A percentile compares a stretch with the other conserved stretches of the same genome.
Evolutionary conservation across 2,888 invertebrate species (phyloP).

Genomic region (Eilema sororculum): DNA sequence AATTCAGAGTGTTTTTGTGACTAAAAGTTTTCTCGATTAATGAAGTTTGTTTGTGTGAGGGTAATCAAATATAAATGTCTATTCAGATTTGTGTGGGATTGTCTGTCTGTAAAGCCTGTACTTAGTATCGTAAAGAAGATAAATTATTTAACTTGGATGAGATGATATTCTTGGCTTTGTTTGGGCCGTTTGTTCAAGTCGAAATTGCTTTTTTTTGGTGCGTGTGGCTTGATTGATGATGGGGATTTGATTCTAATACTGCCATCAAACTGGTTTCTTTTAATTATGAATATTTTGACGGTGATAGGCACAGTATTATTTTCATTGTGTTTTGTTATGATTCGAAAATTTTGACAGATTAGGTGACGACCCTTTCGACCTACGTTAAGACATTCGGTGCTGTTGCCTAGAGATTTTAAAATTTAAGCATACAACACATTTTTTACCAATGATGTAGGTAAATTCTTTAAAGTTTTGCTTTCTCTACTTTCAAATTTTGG

Average conservation of each 20-base stretch:
- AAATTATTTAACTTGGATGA: neutral
- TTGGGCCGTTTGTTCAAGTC: neutral
- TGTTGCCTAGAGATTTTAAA: too few relatives aligned
- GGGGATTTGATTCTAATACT: neutral
- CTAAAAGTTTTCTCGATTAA: conserved; percentile 12
- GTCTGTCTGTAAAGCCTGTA: neutral
- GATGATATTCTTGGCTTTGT: neutral
- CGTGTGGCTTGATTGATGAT: conserved; percentile 4
- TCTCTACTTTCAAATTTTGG: neutral
- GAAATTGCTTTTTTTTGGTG: neutral
- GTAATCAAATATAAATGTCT: conserved; percentile 7
- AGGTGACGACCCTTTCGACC: too few relatives aligned
- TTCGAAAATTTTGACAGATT: too few relatives aligned
- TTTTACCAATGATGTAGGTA: neutral
- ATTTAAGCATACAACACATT: neutral
- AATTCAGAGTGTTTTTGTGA: conserved; percentile 34
- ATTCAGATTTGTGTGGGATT: neutral
- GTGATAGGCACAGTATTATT: neutral
- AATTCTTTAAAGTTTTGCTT: neutral
- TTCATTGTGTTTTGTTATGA: neutral
- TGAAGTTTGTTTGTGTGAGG: conserved; percentile 16
- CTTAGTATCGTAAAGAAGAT: neutral
- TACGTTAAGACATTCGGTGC: too few relatives aligned
- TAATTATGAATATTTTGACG: too few relatives aligned
- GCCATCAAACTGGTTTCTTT: neutral